Evolutionary conservation across 2,113 vertebrate species (phyloP), one percentile per base, ranked within the genome.

Genomic region (Ophthalmolycus amberensis): DNA sequence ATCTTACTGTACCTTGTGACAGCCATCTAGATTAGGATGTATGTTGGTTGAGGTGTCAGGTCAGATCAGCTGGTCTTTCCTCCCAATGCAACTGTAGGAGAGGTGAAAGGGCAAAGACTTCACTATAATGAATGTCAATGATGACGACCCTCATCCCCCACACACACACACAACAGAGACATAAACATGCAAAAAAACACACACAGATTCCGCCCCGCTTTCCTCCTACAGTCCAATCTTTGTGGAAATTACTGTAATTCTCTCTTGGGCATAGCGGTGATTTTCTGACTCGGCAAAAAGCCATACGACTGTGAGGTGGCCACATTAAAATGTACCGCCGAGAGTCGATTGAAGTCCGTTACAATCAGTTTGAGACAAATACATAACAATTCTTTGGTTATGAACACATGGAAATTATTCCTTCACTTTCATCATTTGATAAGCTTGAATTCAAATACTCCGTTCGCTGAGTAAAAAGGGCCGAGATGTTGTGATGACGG

Each of bases 181-280:
- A 70, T 34, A 68, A 11, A 85, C 64, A 71, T 37, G 22, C 56
- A 56, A 27, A 74, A 71, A 34, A 6, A 32, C 32, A 32, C 32
- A 82, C 66, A 75, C 22, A 63, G 11, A 52, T 48, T 56, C 74
- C 68, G 81, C 6, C 25, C 67, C 5, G 20, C 59, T 77, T 59
- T 48, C 59, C 80, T 85, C 84, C 86, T 79, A 79, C 85, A 59
- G 69, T 75, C 62, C 46, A 84, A 73, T 87, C 70, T 79, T 70
- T 60, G 66, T 73, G 74, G 73, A 90, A 90, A 87, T 91, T 56
- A 87, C 88, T 82, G 79, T 84, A 90, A 89, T 88, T 74, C 54
- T 82, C 75, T 85, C n/a, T 56, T 79, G 64, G 75, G 74, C 40
- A 71, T 62, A 34, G 9, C 75, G 52, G 62, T 71, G 60, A 77